Conservation (phyloP, 1,140 invertebrate genomes). For the Melanaphis sacchari region DNA sequence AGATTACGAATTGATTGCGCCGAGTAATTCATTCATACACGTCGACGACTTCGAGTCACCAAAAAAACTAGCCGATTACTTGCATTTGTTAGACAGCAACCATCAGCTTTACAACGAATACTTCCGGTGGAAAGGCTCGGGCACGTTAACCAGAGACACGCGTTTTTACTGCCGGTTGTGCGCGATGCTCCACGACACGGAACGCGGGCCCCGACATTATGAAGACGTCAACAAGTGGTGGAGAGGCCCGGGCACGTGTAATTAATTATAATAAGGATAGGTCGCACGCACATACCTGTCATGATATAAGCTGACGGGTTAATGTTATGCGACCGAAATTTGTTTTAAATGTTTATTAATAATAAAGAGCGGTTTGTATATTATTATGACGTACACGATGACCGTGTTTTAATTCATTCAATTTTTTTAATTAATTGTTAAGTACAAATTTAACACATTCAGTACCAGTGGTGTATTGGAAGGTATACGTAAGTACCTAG, state of each 20-base stretch:
- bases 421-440: too few species aligned
- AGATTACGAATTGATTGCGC: slow-evolving; percentile 85
- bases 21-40: slow-evolving; percentile 88
- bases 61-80: slow-evolving; percentile 81
- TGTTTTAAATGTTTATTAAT: too few species aligned
- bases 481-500: too few species aligned
- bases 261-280: too few species aligned
- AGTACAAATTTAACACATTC: too few species aligned
- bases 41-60: slow-evolving; percentile 90
- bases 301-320: too few species aligned
- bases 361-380: too few species aligned
- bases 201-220: background rate
- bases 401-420: too few species aligned
- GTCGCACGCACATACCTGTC: too few species aligned
- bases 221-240: background rate
- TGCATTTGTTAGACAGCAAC: slow-evolving; percentile 81
- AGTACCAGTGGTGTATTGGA: too few species aligned
- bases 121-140: slow-evolving; percentile 86
- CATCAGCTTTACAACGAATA: slow-evolving; percentile 89
- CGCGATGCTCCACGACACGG: slow-evolving; percentile 78
- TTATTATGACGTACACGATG: too few species aligned
- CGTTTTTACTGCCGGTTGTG: slow-evolving; percentile 94
- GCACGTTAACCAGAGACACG: slow-evolving; percentile 86
- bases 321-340: too few species aligned
- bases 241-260: background rate